Evolutionary conservation across 2,888 invertebrate genomes (phyloP).

Genomic region (Caenorhabditis plicata): DNA sequence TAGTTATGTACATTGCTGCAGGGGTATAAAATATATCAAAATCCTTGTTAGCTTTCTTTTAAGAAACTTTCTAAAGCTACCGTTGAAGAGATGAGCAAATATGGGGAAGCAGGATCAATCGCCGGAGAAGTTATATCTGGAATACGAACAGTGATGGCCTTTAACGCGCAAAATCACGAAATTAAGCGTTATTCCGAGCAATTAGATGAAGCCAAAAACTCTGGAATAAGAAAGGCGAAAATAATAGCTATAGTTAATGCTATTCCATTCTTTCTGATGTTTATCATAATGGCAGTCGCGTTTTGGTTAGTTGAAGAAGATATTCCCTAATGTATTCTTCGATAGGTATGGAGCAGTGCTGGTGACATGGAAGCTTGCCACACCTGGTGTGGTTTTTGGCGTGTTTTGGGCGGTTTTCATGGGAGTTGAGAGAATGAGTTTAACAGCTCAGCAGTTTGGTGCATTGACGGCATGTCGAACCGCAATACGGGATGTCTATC

Average conservation of each 20-base stretch:
- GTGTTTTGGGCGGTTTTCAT: slow-evolving; percentile 60
- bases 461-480: slow-evolving; percentile 79
- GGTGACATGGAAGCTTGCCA: slow-evolving; percentile 35
- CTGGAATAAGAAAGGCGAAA: slow-evolving; percentile 63
- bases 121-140: slow-evolving; percentile 65
- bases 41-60: slow-evolving; percentile 1
- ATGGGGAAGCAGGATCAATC: slow-evolving; percentile 64
- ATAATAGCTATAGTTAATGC: slow-evolving; percentile 45
- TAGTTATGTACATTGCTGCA: slow-evolving; percentile 66
- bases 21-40: slow-evolving; percentile 47
- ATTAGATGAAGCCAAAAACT: slow-evolving; percentile 61
- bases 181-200: slow-evolving; percentile 44
- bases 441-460: slow-evolving; percentile 80
- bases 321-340: slow-evolving; percentile 3
- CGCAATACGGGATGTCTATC: slow-evolving; percentile 73
- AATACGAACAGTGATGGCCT: slow-evolving; percentile 61
- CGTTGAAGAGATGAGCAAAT: slow-evolving; percentile 66
- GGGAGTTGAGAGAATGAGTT: slow-evolving; percentile 72
- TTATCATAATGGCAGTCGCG: slow-evolving; percentile 64
- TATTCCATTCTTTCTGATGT: slow-evolving; percentile 64
- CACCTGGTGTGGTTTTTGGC: slow-evolving; percentile 54
- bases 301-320: slow-evolving; percentile 51
- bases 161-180: slow-evolving; percentile 60
- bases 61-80: slow-evolving; percentile 67
- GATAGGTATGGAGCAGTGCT: slow-evolving; percentile 49